Evolutionary conservation across 37 sponge, comb jelly and placozoan species (phyloP).

Genomic region (Spongilla lacustris): DNA sequence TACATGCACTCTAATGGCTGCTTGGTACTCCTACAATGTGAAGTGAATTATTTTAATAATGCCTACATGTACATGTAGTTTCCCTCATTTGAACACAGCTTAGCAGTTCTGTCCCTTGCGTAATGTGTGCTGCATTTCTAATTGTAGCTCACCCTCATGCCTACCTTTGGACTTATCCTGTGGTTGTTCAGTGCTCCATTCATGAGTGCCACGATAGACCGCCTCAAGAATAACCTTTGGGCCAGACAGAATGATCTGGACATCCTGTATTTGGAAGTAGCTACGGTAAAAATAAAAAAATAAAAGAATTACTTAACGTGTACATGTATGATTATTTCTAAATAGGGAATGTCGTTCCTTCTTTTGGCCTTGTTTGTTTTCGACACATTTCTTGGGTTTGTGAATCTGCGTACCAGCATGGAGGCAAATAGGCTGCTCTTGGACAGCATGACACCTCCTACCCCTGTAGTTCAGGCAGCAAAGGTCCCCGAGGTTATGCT

Average conservation of each 20-base stretch:
- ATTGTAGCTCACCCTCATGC: constrained; percentile 24
- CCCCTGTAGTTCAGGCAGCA: background rate
- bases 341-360: constrained; percentile 58
- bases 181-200: constrained; percentile 51
- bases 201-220: constrained; percentile 54
- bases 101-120: too few species aligned
- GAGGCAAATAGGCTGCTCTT: background rate
- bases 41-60: too few species aligned
- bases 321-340: too few species aligned
- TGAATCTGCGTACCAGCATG: background rate
- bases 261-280: constrained; percentile 29
- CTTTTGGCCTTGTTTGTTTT: constrained; percentile 16
- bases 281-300: constrained; percentile 27
- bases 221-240: constrained; percentile 22
- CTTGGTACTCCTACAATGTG: too few species aligned
- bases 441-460: background rate
- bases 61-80: too few species aligned
- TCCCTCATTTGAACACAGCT: too few species aligned
- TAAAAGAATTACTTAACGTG: too few species aligned
- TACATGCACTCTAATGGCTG: too few species aligned
- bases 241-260: constrained; percentile 31
- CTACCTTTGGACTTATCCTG: constrained; percentile 17
- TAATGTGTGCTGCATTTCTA: too few species aligned
- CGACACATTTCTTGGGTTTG: constrained; percentile 57
- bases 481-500: background rate